Evolutionary conservation across 2,113 vertebrate genomes (phyloP), one percentile per base, ranked within the genome.

Genomic region (Lophura nycthemera): DNA sequence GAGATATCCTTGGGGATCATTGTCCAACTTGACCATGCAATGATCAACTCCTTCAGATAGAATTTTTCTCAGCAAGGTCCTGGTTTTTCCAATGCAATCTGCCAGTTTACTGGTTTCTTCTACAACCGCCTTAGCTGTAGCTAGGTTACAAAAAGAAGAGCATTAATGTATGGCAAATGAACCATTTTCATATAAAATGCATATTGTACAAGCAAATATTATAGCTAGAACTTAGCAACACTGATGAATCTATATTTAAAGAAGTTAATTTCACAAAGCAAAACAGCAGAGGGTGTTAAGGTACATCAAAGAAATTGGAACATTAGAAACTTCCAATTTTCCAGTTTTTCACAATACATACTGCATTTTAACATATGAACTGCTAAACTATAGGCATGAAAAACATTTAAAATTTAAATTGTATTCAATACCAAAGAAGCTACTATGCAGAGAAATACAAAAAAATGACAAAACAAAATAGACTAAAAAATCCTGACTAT

Each of bases 21-120:
- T 99, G 96, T 99, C 99, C 97, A 99, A 84, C 88, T 99, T 99
- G 89, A 99, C 98, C 98, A 99, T 98, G 95, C 99, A 99, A 95
- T 99, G 99, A 96, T 99, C 99, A 96, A 99, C 99, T 92, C 99
- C 99, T 97, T 99, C 99, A 5, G 99, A 99, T 86, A 99, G 98
- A 92, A 99, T 99, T 97, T 99, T 99, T 97, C 99, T 99, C 96
- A 99, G 97, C 73, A 99, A 97, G 92, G 99, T 99, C 94, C 99
- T 98, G 1, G 99, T 99, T 98, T 99, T 99, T 72, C 99, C 99
- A 97, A 99, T 99, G 91, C 99, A 99, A 89, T 99, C 99, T 48
- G 99, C 99, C 93, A 99, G 97, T 97, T 99, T 99, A 98, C 98
- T 99, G 11, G 99, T 99, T 98, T 99, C 99, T 96, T 99, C 99